Conservation (phyloP, 2,113 vertebrate species). For the Hippopotamus amphibius region DNA sequence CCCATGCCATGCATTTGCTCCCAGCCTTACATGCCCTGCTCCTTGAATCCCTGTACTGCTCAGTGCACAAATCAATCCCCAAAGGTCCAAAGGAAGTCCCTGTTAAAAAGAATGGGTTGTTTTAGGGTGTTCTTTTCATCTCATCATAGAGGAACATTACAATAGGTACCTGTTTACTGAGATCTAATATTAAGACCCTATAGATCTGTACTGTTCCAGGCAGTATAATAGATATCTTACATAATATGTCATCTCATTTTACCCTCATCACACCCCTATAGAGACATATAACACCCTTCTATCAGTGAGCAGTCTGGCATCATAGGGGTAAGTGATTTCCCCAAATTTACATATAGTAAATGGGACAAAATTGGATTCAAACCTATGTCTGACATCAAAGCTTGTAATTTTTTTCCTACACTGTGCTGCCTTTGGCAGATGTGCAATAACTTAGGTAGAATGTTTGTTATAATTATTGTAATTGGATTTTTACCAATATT, state of each 20-base stretch:
- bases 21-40: neutral
- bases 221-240: neutral
- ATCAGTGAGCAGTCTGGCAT: neutral
- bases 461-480: neutral
- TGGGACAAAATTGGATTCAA: neutral
- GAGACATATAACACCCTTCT: neutral
- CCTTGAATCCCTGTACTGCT: neutral
- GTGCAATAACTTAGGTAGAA: neutral
- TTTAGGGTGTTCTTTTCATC: neutral
- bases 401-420: neutral
- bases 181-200: neutral
- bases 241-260: conserved; percentile 19
- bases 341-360: neutral
- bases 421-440: neutral
- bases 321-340: neutral
- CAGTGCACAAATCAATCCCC: neutral
- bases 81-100: neutral
- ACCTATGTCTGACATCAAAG: neutral
- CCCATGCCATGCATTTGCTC: neutral
- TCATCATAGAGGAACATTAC: neutral
- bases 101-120: neutral
- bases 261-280: neutral
- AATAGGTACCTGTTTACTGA: neutral
- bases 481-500: conserved; percentile 19
- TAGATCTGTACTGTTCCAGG: neutral